Percentiles rank a stretch among this genome's conserved stretches.
Conservation (phyloP, 2,113 vertebrate species). For the Camarhynchus parvulus region DNA sequence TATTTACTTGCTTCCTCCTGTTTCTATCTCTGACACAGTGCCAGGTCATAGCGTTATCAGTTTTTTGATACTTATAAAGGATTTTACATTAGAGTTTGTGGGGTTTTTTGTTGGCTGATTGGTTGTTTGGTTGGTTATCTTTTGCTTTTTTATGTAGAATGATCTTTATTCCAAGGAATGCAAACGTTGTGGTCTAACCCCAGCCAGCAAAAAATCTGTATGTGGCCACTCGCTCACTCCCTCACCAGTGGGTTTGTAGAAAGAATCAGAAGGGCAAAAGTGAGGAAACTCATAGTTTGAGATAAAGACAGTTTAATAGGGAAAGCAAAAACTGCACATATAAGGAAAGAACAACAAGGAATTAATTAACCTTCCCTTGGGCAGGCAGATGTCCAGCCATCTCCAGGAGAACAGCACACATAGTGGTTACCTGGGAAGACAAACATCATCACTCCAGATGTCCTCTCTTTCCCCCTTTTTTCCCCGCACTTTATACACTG, state of each 20-base stretch:
- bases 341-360: background rate
- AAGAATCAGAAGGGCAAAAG: background rate
- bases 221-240: rapidly evolving
- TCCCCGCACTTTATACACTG: background rate
- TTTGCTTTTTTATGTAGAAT: background rate
- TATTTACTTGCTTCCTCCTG: background rate
- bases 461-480: background rate
- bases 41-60: background rate
- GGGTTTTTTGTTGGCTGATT: background rate
- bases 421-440: background rate
- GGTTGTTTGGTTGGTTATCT: background rate
- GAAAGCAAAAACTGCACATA: rapidly evolving
- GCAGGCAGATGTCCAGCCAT: background rate
- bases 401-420: background rate
- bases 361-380: background rate
- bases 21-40: background rate
- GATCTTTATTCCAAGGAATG: background rate
- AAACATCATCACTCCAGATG: background rate
- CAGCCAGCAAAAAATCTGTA: background rate
- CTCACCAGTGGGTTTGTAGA: background rate
- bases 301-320: background rate
- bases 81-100: background rate
- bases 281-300: background rate
- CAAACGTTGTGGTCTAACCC: rapidly evolving
- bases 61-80: background rate